These are phyloP conservation scores for Troides helena DNA, from an alignment of 2,888 invertebrate genomes.

Conservation along the genomic window DNA sequence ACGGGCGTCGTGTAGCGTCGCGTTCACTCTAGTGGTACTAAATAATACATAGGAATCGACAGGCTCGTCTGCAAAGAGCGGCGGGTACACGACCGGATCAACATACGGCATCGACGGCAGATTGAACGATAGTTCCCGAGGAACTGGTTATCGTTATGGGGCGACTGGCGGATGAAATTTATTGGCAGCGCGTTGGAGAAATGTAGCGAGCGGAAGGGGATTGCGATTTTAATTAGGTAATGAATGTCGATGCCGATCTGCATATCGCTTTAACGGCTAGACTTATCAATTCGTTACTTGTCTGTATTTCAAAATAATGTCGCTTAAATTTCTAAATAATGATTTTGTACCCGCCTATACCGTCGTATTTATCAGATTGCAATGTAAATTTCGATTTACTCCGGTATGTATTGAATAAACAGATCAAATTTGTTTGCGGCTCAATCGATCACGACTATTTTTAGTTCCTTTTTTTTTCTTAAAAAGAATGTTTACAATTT, in stretches of 20 bases:
- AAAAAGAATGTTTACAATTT: constrained; percentile 39
- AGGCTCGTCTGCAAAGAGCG: constrained; percentile 74
- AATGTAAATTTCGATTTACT: constrained; percentile 24
- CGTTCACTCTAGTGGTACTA: constrained; percentile 66
- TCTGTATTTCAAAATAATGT: constrained; percentile 60
- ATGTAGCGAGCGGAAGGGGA: constrained; percentile 80
- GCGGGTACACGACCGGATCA: constrained; percentile 80
- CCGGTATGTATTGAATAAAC: constrained; percentile 1
- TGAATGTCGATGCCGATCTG: constrained; percentile 80
- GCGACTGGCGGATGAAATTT: constrained; percentile 80
- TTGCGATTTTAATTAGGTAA: constrained; percentile 81
- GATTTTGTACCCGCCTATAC: constrained; percentile 45
- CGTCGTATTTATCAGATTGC: constrained; percentile 34
- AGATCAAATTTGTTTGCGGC: constrained; percentile 7
- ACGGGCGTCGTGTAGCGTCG: constrained; percentile 42
- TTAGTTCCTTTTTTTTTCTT: constrained; percentile 1
- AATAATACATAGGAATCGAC: constrained; percentile 79
- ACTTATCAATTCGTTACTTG: constrained; percentile 73
- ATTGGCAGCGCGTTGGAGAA: constrained; percentile 79
- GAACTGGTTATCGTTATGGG: constrained; percentile 81
- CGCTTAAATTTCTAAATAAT: constrained; percentile 60
- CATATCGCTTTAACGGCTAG: constrained; percentile 77
- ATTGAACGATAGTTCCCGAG: constrained; percentile 81
- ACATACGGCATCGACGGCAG: constrained; percentile 80
- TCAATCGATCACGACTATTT: constrained; percentile 2